Evolutionary conservation across 2,888 invertebrate species (phyloP).

Genomic region (Caenorhabditis zanzibari): DNA sequence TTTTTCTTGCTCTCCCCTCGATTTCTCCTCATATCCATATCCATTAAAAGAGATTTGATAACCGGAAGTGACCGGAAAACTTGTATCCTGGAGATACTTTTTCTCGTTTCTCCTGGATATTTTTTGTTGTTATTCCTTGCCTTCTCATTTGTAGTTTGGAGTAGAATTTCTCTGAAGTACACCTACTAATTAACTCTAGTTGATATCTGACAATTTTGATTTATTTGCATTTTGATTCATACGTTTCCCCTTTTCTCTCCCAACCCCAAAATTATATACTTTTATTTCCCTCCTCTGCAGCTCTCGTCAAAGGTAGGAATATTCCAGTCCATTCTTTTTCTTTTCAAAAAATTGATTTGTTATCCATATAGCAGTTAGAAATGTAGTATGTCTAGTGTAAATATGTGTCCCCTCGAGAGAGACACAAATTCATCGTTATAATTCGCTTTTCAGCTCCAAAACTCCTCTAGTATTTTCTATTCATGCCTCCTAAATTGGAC

Average conservation of each 20-base stretch:
- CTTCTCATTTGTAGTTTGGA: background rate
- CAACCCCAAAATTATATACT: slow-evolving; percentile 24
- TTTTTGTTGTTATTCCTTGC: background rate
- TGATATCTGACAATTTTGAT: slow-evolving; percentile 31
- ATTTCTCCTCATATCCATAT: background rate
- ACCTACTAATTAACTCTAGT: slow-evolving; percentile 6
- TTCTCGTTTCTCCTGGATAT: background rate
- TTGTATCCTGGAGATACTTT: background rate
- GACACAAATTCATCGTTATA: slow-evolving; percentile 40
- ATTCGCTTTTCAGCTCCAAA: slow-evolving; percentile 37
- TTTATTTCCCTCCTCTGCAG: background rate
- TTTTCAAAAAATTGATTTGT: background rate
- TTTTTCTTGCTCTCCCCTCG: background rate
- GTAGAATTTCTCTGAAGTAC: background rate
- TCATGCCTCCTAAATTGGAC: slow-evolving; percentile 35
- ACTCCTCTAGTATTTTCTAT: slow-evolving; percentile 29
- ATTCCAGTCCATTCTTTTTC: background rate
- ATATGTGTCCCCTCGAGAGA: slow-evolving; percentile 16
- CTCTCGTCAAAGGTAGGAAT: background rate
- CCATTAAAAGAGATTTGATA: slow-evolving; percentile 26
- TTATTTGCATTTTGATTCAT: slow-evolving; percentile 27
- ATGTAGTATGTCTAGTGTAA: slow-evolving; percentile 36
- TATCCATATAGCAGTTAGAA: background rate
- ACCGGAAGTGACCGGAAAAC: slow-evolving; percentile 34
- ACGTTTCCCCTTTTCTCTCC: slow-evolving; percentile 2